Evolutionary conservation across 2,113 vertebrate genomes (phyloP).

Genomic region (Carollia perspicillata): DNA sequence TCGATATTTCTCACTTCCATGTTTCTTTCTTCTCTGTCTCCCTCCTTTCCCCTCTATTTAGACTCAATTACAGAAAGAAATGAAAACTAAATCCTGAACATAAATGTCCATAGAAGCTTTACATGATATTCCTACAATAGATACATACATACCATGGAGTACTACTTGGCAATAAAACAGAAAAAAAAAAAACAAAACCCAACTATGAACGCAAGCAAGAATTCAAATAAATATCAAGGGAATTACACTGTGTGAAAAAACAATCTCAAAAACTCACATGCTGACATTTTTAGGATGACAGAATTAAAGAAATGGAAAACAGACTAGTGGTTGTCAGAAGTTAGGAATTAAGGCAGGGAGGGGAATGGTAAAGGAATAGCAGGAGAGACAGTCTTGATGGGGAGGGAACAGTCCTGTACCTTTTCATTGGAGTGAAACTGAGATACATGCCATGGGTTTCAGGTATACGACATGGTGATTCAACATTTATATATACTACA

Average conservation of each 20-base stretch:
- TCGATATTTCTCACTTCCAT: too few species aligned
- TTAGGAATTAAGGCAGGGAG: neutral
- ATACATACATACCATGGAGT: neutral
- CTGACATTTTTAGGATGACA: neutral
- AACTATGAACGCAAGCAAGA: neutral
- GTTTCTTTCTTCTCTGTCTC: too few species aligned
- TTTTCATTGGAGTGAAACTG: neutral
- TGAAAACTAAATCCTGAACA: too few species aligned
- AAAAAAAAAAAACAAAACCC: neutral
- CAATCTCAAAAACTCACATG: neutral
- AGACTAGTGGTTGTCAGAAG: neutral
- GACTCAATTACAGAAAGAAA: too few species aligned
- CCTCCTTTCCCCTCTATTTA: too few species aligned
- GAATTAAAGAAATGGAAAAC: neutral
- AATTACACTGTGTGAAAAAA: neutral
- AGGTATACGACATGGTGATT: neutral
- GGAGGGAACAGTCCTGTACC: neutral
- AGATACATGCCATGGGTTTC: neutral
- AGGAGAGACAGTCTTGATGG: neutral
- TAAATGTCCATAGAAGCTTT: neutral
- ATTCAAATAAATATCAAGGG: neutral
- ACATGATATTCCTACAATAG: neutral
- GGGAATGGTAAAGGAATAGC: neutral
- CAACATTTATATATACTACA: neutral
- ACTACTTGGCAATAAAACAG: neutral